Percentiles rank a stretch among this genome's conserved stretches.
phyloP scores from a whole-genome alignment of 2,113 vertebrate species.

The Semnornis frantzii region DNA sequence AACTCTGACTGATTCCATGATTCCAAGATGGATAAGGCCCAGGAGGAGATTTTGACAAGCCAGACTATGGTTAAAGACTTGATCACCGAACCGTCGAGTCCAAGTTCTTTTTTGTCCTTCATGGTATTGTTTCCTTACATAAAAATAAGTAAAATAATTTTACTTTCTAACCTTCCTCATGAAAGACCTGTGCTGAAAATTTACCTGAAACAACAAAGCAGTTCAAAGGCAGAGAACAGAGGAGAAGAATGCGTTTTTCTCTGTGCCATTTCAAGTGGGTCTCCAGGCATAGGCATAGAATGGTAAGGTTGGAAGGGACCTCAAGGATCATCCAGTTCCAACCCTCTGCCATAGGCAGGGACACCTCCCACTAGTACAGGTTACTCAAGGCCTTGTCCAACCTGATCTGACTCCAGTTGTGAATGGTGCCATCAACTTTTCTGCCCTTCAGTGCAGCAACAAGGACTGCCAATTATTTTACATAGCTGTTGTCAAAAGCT shows the following conservation, averaged over 20 bases:
- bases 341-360: too few species aligned
- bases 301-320: too few species aligned
- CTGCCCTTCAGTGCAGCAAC: neutral
- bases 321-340: too few species aligned
- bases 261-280: neutral
- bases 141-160: neutral
- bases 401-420: neutral
- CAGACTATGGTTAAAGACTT: neutral
- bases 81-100: neutral
- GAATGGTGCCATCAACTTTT: neutral
- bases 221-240: neutral
- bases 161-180: neutral
- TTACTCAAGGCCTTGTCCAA: too few species aligned
- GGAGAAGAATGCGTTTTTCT: neutral
- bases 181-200: neutral
- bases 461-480: neutral
- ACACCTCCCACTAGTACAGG: too few species aligned
- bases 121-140: neutral
- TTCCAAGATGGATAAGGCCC: neutral
- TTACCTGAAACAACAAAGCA: neutral
- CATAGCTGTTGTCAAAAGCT: neutral
- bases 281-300: neutral
- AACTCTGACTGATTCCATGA: too few species aligned
- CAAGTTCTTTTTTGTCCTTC: neutral
- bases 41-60: neutral